Evolutionary conservation across 2,888 invertebrate species (phyloP), one percentile per base, ranked within the genome.

Genomic region (Leptura quadrifasciata): DNA sequence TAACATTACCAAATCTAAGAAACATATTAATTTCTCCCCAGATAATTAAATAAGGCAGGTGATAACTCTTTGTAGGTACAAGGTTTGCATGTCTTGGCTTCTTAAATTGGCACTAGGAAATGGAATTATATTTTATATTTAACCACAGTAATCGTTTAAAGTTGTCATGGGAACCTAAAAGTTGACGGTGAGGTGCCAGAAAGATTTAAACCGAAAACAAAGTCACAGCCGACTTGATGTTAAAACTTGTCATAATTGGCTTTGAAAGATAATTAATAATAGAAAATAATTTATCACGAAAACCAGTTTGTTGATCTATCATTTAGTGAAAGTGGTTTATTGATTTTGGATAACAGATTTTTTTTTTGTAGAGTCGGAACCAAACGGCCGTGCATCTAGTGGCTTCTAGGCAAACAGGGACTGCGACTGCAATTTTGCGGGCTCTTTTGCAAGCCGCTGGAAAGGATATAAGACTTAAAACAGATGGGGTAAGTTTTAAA

Each of bases 371-470:
- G 98, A 95, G 97, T 77, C 95, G 96, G 79, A 94, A 96, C 84
- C 98, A 98, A 90, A 96, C 98, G 6, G 96, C 98, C 1, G 95
- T 99, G 1, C 99, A 99, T 90, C 91, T 98, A 88, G 98, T 98
- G 78, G 97, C 98, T 72, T 95, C 96, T 83, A 93, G 99, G 84
- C 96, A 97, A 88, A 96, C 97, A 0, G 97, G 97, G 17, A 96
- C 96, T 12, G 97, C 98, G 4, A 95, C 98, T 74, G 95, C 95
- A 84, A 96, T 98, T 83, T 93, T 98, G 15, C 93, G 98, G 85
- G 94, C 96, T 5, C 92, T 99, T 54, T 92, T 99, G 74, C 94
- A 94, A 76, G 95, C 96, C 18, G 96, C 97, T 47, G 96, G 97
- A 68, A 96, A 96, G 88, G 98, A 98, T 86, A 96, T 96, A 83